A percentile compares a stretch with the other conserved stretches of the same genome.
Evolutionary conservation across 2,797 vertebrate species (phyloP).

Genomic region (Gymnoscopelus braueri): DNA sequence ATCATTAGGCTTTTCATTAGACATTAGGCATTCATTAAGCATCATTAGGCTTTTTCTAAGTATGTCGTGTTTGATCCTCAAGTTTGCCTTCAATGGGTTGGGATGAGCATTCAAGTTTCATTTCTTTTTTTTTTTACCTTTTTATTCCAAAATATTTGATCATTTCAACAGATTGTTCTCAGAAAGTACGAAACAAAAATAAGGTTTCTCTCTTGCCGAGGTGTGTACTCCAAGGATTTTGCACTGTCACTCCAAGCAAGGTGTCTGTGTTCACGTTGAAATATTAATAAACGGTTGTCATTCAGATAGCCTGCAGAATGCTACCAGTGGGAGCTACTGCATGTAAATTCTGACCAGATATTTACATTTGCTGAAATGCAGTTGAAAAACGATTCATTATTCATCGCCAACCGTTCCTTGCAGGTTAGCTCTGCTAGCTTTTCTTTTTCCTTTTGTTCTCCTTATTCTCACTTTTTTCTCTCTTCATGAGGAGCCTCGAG

Average conservation of each 20-base stretch:
- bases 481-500: not conserved
- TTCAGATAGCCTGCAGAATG: conserved; percentile 56
- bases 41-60: too few species aligned
- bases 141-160: too few species aligned
- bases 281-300: conserved; percentile 59
- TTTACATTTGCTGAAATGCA: conserved; percentile 50
- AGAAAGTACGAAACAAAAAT: too few species aligned
- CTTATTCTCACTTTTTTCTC: not conserved
- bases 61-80: too few species aligned
- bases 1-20: too few species aligned
- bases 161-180: too few species aligned
- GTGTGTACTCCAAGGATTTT: conserved; percentile 49
- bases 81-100: too few species aligned
- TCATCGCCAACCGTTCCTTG: conserved; percentile 59
- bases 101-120: too few species aligned
- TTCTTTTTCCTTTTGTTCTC: conserved; percentile 40
- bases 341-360: conserved; percentile 66
- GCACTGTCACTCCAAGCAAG: conserved; percentile 19
- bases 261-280: conserved; percentile 40
- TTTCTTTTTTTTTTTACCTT: too few species aligned
- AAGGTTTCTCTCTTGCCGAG: conserved; percentile 4
- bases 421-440: conserved; percentile 39
- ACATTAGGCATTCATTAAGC: too few species aligned
- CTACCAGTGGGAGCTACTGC: conserved; percentile 38
- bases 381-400: conserved; percentile 61